phyloP scores from a whole-genome alignment of 1,140 invertebrate genomes.

The Druon quercuslanigerum region DNA sequence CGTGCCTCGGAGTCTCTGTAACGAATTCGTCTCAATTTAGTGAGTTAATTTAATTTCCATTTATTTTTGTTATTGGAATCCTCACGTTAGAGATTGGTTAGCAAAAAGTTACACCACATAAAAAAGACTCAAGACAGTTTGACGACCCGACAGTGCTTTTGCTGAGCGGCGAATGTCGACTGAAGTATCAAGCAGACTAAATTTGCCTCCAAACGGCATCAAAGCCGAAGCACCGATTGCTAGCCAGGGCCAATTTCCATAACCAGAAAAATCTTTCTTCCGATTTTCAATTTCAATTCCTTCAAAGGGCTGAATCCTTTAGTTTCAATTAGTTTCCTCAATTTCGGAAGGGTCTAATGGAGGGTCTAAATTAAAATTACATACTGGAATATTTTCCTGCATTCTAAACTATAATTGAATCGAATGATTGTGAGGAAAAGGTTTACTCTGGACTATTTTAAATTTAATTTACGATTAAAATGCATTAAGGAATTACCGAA shows the following conservation, averaged over 20 bases:
- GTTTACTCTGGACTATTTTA: too few species aligned
- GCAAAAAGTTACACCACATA: not conserved
- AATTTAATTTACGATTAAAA: too few species aligned
- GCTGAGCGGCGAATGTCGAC: slow-evolving; percentile 49
- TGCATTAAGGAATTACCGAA: too few species aligned
- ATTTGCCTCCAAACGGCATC: not conserved
- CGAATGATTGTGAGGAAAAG: too few species aligned
- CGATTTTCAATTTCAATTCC: not conserved
- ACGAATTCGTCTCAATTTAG: not conserved
- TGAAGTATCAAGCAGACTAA: slow-evolving; percentile 40
- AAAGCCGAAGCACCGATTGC: not conserved
- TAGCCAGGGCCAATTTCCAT: too few species aligned
- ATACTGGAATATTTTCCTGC: too few species aligned
- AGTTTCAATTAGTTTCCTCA: too few species aligned
- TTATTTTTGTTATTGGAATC: slow-evolving; percentile 4
- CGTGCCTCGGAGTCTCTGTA: not conserved
- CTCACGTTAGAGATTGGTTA: not conserved
- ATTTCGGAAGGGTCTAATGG: too few species aligned
- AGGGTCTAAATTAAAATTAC: too few species aligned
- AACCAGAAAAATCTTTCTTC: not conserved
- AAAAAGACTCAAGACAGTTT: slow-evolving; percentile 20
- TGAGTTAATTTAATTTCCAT: not conserved
- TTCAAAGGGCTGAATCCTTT: too few species aligned
- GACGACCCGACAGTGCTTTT: slow-evolving; percentile 28
- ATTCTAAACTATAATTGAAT: too few species aligned